These are phyloP conservation scores for Sebastes alutus DNA, from an alignment of 2,797 vertebrate genomes.

Conservation along the genomic window DNA sequence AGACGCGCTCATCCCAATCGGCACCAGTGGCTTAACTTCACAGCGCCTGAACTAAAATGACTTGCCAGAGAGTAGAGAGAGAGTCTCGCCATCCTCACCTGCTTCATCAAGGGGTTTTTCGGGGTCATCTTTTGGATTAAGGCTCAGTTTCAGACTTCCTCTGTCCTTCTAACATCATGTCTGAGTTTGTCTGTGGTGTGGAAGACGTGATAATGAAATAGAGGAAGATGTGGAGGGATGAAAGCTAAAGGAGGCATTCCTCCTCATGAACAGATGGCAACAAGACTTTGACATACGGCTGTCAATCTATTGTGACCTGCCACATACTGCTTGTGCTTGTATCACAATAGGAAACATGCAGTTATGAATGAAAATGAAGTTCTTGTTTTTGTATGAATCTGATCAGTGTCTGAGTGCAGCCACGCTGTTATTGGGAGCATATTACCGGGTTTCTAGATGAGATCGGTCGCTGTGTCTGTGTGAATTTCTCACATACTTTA, in stretches of 20 bases:
- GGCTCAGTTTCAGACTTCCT: background rate
- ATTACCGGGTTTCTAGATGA: background rate
- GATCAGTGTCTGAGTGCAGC: background rate
- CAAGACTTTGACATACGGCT: constrained; percentile 5
- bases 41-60: constrained; percentile 2
- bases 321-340: background rate
- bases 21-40: constrained; percentile 14
- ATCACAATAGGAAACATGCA: background rate
- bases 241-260: constrained; percentile 13
- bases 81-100: background rate
- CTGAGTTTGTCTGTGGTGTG: constrained; percentile 2
- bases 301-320: constrained; percentile 3
- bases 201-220: constrained; percentile 14
- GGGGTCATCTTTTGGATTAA: constrained; percentile 20
- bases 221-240: constrained; percentile 3
- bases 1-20: background rate
- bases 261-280: background rate
- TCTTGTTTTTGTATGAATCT: background rate
- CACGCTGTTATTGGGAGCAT: background rate
- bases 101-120: background rate
- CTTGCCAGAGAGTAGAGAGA: background rate
- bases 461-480: background rate
- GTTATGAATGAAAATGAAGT: background rate
- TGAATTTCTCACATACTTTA: constrained; percentile 18
- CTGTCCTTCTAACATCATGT: background rate